Percentiles rank a stretch among this genome's conserved stretches.
phyloP scores from a whole-genome alignment of 2,888 invertebrate genomes.

The Drosophila anomelani region DNA sequence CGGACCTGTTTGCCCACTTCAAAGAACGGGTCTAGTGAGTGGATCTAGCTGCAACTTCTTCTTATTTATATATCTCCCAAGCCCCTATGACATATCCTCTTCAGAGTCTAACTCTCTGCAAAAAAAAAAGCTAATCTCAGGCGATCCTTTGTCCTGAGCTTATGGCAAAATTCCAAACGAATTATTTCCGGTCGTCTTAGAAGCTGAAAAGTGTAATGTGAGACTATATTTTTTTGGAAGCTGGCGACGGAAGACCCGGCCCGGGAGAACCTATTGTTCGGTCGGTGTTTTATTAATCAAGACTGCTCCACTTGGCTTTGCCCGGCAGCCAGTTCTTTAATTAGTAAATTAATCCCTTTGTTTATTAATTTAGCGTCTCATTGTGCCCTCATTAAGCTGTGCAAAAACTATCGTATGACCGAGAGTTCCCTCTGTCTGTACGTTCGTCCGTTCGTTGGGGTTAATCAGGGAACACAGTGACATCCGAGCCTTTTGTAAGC shows the following conservation, averaged over 20 bases:
- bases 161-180: slow-evolving; percentile 45
- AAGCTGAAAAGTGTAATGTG: slow-evolving; percentile 61
- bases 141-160: slow-evolving; percentile 12
- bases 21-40: slow-evolving; percentile 1
- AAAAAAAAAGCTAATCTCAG: slow-evolving; percentile 30
- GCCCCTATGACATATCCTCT: neutral
- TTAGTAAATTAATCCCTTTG: slow-evolving; percentile 85
- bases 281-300: slow-evolving; percentile 82
- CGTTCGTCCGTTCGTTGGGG: slow-evolving; percentile 44
- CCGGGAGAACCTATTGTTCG: slow-evolving; percentile 59
- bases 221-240: slow-evolving; percentile 47
- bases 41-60: neutral
- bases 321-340: slow-evolving; percentile 77
- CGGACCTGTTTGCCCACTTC: slow-evolving; percentile 35
- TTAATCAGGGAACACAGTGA: slow-evolving; percentile 64
- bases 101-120: neutral
- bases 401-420: slow-evolving; percentile 48
- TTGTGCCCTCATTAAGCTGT: slow-evolving; percentile 73
- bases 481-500: slow-evolving; percentile 59
- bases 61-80: neutral
- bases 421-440: neutral
- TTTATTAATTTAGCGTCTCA: slow-evolving; percentile 83
- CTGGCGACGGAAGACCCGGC: slow-evolving; percentile 69
- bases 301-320: slow-evolving; percentile 60
- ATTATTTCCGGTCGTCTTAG: slow-evolving; percentile 66